phyloP scores from a whole-genome alignment of 2,113 vertebrate genomes.

The Cariama cristata region DNA sequence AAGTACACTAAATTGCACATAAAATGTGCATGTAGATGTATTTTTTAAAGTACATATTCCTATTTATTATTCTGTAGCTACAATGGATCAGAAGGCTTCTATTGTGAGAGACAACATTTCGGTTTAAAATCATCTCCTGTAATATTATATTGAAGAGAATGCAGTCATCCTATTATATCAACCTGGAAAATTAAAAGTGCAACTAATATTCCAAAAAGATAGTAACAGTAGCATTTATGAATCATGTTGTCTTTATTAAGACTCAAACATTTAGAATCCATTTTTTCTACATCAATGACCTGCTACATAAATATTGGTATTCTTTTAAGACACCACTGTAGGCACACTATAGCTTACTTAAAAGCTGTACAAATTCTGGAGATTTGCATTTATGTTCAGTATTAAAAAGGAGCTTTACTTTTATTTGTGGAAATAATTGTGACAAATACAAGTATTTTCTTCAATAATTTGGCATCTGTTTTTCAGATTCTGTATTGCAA shows the following conservation, averaged over 20 bases:
- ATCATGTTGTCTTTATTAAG: background rate
- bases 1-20: conserved; percentile 58
- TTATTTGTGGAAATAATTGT: conserved; percentile 17
- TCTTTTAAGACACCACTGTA: background rate
- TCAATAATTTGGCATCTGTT: background rate
- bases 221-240: background rate
- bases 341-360: background rate
- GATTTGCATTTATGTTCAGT: background rate
- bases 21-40: conserved; percentile 22
- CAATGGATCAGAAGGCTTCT: background rate
- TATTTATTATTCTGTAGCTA: conserved; percentile 24
- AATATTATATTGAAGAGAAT: background rate
- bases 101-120: background rate
- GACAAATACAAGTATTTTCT: background rate
- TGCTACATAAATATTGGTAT: background rate
- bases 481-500: background rate
- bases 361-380: background rate
- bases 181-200: background rate
- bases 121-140: background rate
- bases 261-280: background rate
- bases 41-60: conserved; percentile 38
- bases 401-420: background rate
- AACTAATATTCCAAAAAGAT: background rate
- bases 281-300: background rate
- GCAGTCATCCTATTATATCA: background rate